phyloP scores from a whole-genome alignment of 2,797 vertebrate species.

The Buphagus erythrorhynchus region DNA sequence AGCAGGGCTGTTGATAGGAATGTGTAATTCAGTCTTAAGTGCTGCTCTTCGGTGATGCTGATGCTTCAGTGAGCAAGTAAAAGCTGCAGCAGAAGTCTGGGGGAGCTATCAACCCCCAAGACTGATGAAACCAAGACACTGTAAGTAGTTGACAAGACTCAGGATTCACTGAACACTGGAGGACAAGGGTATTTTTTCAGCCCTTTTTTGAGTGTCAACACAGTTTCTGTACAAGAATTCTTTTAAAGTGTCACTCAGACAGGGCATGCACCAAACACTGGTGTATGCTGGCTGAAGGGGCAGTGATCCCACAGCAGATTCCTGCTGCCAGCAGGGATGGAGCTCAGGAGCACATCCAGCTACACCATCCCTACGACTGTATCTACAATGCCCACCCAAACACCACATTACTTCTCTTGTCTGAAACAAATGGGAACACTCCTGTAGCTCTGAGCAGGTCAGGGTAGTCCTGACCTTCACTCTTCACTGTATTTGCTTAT shows the following conservation, averaged over 20 bases:
- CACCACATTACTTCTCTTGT: not conserved
- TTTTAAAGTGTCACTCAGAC: not conserved
- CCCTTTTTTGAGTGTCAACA: not conserved
- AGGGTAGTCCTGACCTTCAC: not conserved
- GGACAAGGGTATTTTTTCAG: not conserved
- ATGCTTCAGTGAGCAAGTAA: not conserved
- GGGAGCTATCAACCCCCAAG: not conserved
- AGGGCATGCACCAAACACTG: not conserved
- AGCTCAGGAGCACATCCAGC: not conserved
- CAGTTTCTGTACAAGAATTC: not conserved
- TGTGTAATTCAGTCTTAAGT: not conserved
- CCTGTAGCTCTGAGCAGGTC: not conserved
- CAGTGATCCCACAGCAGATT: rapidly evolving
- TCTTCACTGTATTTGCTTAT: not conserved
- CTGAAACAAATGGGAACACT: not conserved
- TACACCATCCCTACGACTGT: not conserved
- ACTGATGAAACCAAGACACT: not conserved
- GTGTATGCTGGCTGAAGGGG: rapidly evolving
- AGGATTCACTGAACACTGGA: not conserved
- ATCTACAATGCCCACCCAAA: not conserved
- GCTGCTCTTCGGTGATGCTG: not conserved
- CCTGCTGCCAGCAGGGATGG: rapidly evolving
- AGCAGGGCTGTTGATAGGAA: not conserved
- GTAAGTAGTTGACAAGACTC: not conserved
- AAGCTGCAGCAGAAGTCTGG: not conserved